phyloP scores from a whole-genome alignment of 2,888 invertebrate genomes.

The Tetragnatha montana region DNA sequence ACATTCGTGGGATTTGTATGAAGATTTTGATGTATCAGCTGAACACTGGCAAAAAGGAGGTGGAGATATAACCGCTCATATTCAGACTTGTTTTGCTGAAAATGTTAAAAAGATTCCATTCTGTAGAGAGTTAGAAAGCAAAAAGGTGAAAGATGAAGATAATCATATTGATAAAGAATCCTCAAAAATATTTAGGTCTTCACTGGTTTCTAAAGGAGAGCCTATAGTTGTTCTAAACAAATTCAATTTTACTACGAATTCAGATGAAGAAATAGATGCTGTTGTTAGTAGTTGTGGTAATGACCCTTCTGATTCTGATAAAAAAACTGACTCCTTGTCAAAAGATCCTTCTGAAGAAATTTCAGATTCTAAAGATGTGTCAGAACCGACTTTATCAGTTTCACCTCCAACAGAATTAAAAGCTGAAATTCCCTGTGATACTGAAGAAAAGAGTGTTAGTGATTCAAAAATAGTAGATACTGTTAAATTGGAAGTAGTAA shows the following conservation, averaged over 20 bases:
- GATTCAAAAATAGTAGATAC: conserved; percentile 13
- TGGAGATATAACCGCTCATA: conserved; percentile 81
- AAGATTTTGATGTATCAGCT: conserved; percentile 75
- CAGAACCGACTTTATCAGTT: conserved; percentile 17
- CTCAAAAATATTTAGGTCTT: conserved; percentile 39
- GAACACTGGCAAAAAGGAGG: conserved; percentile 76
- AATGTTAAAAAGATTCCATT: conserved; percentile 88
- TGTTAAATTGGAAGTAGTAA: conserved; percentile 37
- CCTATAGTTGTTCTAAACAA: conserved; percentile 66
- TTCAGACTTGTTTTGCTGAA: conserved; percentile 89
- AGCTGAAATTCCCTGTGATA: conserved; percentile 9
- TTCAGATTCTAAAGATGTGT: conserved; percentile 19
- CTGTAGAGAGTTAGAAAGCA: conserved; percentile 81
- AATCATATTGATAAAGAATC: conserved; percentile 47
- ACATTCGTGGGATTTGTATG: conserved; percentile 83
- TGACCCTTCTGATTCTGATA: conserved; percentile 12
- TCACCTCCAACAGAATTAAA: neutral
- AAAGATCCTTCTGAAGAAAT: conserved; percentile 46
- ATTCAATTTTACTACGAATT: conserved; percentile 48
- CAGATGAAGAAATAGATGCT: conserved; percentile 35
- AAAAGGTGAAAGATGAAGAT: conserved; percentile 37
- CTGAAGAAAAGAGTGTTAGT: conserved; percentile 5
- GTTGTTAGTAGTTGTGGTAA: conserved; percentile 23
- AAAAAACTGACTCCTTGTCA: conserved; percentile 29
- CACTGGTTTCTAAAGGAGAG: conserved; percentile 46